Percentiles rank a stretch among this genome's conserved stretches.
Evolutionary conservation across 2,113 vertebrate species (phyloP).

Genomic region (Ctenodactylus gundi): DNA sequence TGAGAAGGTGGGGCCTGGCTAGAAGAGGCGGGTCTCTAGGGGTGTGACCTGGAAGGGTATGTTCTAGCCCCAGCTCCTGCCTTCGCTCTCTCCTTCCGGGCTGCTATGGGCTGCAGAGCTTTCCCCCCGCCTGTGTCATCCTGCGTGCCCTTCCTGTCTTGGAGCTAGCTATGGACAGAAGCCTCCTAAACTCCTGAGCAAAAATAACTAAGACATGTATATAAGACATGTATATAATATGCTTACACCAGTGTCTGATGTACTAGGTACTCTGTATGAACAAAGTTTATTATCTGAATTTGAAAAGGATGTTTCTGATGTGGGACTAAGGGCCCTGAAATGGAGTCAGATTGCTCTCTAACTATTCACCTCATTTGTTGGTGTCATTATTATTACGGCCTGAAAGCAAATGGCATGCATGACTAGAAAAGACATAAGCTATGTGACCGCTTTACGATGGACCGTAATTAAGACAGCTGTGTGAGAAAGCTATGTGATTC

Average conservation of each 20-base stretch:
- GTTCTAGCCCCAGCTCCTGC: no score
- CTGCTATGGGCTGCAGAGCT: no score
- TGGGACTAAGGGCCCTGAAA: not conserved
- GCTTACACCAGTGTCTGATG: not conserved
- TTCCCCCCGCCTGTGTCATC: no score
- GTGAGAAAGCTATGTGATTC: not conserved
- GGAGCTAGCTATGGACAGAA: no score
- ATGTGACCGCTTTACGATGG: not conserved
- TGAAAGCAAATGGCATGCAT: not conserved
- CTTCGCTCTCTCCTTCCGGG: no score
- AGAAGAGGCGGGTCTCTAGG: no score
- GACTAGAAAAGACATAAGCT: not conserved
- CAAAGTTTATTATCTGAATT: not conserved
- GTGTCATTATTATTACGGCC: not conserved
- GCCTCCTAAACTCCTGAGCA: no score
- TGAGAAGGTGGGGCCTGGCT: no score
- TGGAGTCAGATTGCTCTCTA: not conserved
- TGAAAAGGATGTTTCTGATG: not conserved
- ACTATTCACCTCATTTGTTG: not conserved
- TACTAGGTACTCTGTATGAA: not conserved
- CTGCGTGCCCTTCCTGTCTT: no score
- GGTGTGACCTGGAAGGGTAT: no score
- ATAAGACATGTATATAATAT: rapidly evolving
- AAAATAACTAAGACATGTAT: no score
- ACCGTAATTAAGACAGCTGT: not conserved